Conservation (phyloP, 2,888 invertebrate species). For the Hypselothyrea guttata region DNA sequence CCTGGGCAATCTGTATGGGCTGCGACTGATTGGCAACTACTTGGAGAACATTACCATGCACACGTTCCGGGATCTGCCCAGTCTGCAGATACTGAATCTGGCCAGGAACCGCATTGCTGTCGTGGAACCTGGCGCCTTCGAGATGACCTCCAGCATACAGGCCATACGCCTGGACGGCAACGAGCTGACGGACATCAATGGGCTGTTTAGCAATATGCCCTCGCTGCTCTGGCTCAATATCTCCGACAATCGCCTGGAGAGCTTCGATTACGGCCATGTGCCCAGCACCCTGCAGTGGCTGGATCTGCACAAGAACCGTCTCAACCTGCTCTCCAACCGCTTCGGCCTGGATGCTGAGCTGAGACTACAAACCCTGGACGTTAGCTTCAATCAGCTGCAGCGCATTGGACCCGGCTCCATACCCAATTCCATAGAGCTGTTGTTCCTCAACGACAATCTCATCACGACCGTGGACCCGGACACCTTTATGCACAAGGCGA, state of each 20-base stretch:
- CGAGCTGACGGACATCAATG: constrained; percentile 90
- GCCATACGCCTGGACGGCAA: constrained; percentile 94
- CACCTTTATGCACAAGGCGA: constrained; percentile 93
- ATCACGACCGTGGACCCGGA: constrained; percentile 93
- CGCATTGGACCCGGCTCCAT: constrained; percentile 89
- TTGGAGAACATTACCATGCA: constrained; percentile 91
- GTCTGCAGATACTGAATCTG: constrained; percentile 92
- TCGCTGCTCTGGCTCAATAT: constrained; percentile 94
- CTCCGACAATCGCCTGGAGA: constrained; percentile 93
- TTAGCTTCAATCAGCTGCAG: constrained; percentile 94
- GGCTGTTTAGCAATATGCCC: constrained; percentile 91
- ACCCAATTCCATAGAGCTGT: constrained; percentile 91
- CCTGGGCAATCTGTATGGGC: constrained; percentile 92
- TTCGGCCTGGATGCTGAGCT: constrained; percentile 87
- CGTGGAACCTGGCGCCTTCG: constrained; percentile 91
- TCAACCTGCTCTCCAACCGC: constrained; percentile 90
- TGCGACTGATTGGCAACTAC: constrained; percentile 94
- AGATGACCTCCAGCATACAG: constrained; percentile 90
- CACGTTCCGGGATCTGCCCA: constrained; percentile 90
- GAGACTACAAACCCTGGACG: constrained; percentile 91
- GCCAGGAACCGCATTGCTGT: constrained; percentile 91
- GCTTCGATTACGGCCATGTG: constrained; percentile 94
- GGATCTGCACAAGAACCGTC: constrained; percentile 93
- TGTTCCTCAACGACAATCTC: constrained; percentile 94
- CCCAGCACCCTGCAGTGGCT: constrained; percentile 93